phyloP scores from a whole-genome alignment of 2,888 invertebrate genomes.

The Drymonia ruficornis region DNA sequence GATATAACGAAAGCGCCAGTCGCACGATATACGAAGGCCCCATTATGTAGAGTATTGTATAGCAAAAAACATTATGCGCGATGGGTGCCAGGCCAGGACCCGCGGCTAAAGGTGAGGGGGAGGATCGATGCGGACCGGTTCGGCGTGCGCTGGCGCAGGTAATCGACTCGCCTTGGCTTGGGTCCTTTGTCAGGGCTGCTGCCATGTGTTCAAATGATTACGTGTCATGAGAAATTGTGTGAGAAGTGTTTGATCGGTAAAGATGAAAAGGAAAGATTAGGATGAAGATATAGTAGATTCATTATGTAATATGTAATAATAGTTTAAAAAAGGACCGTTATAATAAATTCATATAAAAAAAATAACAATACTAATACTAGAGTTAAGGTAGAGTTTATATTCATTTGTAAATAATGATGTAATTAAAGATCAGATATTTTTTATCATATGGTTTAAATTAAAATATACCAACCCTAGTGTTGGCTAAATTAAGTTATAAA shows the following conservation, averaged over 20 bases:
- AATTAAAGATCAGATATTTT: too few species aligned
- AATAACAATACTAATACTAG: background rate
- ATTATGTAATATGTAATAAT: background rate
- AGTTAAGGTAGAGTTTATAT: background rate
- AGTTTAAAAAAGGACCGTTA: background rate
- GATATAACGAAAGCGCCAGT: conserved; percentile 15
- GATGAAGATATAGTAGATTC: background rate
- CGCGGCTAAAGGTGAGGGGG: conserved; percentile 44
- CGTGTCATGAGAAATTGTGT: background rate
- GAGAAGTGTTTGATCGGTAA: background rate
- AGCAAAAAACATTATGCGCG: conserved; percentile 73
- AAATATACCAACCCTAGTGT: conserved; percentile 33
- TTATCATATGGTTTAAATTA: background rate
- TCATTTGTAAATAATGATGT: too few species aligned
- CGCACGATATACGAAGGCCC: conserved; percentile 43
- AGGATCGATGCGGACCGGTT: conserved; percentile 73
- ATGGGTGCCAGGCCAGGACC: conserved; percentile 58
- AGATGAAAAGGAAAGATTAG: background rate
- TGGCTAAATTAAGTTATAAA: conserved; percentile 80
- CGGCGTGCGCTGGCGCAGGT: conserved; percentile 77
- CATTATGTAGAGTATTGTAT: conserved; percentile 52
- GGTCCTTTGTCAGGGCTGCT: conserved; percentile 31
- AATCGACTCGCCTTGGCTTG: conserved; percentile 69
- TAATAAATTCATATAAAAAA: too few species aligned
- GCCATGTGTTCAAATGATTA: background rate